These are phyloP conservation scores for Schlechtendalia chinensis DNA, from an alignment of 1,140 invertebrate genomes.

Conservation along the genomic window DNA sequence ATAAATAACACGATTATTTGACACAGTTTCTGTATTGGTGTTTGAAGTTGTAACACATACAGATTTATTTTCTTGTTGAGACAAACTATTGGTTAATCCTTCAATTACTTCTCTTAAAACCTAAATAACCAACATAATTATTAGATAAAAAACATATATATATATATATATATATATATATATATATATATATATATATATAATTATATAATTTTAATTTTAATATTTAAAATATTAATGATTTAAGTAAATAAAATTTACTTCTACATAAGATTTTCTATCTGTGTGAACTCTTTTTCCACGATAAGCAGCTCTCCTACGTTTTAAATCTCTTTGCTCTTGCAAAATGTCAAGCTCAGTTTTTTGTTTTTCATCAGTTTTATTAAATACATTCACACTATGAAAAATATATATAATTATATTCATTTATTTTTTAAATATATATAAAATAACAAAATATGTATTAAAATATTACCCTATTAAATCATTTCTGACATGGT, in stretches of 20 bases:
- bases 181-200: no score
- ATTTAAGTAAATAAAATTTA: background rate
- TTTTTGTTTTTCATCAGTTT: slow-evolving; percentile 10
- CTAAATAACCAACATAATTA: slow-evolving; percentile 20
- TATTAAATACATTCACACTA: slow-evolving; percentile 10
- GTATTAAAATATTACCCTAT: background rate
- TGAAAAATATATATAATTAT: background rate
- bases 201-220: no score
- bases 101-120: slow-evolving; percentile 46
- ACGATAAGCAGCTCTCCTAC: slow-evolving; percentile 49
- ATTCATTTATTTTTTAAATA: slow-evolving; percentile 1
- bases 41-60: background rate
- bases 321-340: slow-evolving; percentile 50
- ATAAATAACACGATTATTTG: background rate
- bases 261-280: slow-evolving; percentile 50
- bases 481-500: background rate
- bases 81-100: slow-evolving; percentile 38
- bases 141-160: no score
- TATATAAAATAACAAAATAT: background rate
- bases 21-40: background rate
- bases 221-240: background rate
- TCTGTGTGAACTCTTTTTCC: slow-evolving; percentile 48
- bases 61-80: background rate
- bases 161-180: no score
- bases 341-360: slow-evolving; percentile 39